Conservation (phyloP, 2,797 vertebrate species). For the Amniataba percoides region DNA sequence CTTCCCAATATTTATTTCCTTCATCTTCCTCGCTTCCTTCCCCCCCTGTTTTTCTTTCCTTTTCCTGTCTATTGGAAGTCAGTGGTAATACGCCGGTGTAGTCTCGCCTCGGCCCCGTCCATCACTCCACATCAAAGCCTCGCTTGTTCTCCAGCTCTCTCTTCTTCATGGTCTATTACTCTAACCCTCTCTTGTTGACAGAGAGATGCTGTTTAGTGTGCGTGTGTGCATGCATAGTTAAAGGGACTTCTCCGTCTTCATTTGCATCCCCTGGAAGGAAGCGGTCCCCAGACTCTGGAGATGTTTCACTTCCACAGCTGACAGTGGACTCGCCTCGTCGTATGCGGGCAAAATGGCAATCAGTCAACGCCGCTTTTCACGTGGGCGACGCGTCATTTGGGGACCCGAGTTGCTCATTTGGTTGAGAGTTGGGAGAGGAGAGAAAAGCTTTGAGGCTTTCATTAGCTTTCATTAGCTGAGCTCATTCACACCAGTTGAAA, state of each 20-base stretch:
- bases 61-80: conserved; percentile 49
- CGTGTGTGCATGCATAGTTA: conserved; percentile 49
- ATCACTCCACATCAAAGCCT: conserved; percentile 76
- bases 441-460: conserved; percentile 40
- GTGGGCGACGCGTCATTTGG: conserved; percentile 7
- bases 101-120: conserved; percentile 54
- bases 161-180: conserved; percentile 72
- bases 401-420: conserved; percentile 39
- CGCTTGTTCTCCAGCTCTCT: conserved; percentile 66
- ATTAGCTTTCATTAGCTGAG: conserved; percentile 44
- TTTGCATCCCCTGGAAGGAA: conserved; percentile 66
- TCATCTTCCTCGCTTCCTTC: conserved; percentile 24
- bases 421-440: not conserved
- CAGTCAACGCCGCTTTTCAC: conserved; percentile 47
- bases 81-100: conserved; percentile 46
- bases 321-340: conserved; percentile 24
- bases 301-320: conserved; percentile 54
- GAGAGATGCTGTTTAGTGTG: conserved; percentile 56
- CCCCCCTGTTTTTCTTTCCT: conserved; percentile 41
- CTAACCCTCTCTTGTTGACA: conserved; percentile 66
- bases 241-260: conserved; percentile 67
- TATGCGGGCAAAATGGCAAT: conserved; percentile 44
- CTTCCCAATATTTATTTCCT: conserved; percentile 51
- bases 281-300: conserved; percentile 39
- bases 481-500: conserved; percentile 38